Conservation (phyloP, 2,888 invertebrate genomes). For the Nezara viridula region DNA sequence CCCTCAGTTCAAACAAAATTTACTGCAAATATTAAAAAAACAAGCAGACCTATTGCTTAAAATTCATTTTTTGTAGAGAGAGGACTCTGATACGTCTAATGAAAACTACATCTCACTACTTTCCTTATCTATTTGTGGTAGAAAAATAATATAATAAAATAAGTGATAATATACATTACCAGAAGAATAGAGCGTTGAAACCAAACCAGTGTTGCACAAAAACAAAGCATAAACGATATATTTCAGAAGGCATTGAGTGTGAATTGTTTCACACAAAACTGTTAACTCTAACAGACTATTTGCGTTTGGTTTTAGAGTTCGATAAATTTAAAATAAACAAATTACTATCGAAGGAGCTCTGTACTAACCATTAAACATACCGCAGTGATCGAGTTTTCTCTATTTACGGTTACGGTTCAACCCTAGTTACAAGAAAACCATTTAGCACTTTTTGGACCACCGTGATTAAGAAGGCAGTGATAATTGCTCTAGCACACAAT, state of each 20-base stretch:
- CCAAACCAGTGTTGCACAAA: not conserved
- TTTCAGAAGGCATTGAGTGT: not conserved
- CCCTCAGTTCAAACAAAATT: too few relatives aligned
- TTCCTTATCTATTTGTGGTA: too few relatives aligned
- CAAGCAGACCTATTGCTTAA: too few relatives aligned
- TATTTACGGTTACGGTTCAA: constrained; percentile 16
- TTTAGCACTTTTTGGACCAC: not conserved
- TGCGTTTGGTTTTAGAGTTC: constrained; percentile 40
- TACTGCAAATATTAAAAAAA: too few relatives aligned
- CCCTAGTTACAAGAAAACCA: constrained; percentile 18
- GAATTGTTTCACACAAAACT: constrained; percentile 48
- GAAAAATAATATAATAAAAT: too few relatives aligned
- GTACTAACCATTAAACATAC: constrained; percentile 22
- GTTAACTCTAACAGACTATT: not conserved
- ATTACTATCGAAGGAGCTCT: not conserved
- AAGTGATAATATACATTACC: too few relatives aligned
- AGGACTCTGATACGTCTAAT: too few relatives aligned
- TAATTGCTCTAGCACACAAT: constrained; percentile 2
- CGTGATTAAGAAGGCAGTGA: not conserved
- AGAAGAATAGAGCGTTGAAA: not conserved
- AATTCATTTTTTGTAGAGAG: too few relatives aligned
- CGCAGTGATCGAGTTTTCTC: constrained; percentile 5
- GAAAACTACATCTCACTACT: too few relatives aligned
- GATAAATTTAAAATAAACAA: not conserved
- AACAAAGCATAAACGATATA: not conserved